Percentiles rank a stretch among this genome's conserved stretches.
Conservation (phyloP, 2,113 vertebrate genomes). For the Prunella himalayana region DNA sequence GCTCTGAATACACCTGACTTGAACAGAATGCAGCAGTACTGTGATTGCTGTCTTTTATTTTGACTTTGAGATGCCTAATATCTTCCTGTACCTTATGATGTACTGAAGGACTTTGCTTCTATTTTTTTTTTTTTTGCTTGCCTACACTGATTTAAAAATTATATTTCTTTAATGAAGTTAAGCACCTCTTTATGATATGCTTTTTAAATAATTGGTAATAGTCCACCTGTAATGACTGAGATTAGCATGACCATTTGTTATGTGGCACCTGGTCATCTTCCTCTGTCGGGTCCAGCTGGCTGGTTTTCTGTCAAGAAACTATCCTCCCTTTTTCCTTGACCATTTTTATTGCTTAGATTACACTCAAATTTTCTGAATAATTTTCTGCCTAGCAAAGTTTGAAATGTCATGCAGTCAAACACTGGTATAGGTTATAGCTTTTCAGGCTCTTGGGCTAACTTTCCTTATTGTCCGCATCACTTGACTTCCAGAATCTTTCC, state of each 20-base stretch:
- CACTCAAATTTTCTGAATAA: not conserved
- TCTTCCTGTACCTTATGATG: not conserved
- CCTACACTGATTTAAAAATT: not conserved
- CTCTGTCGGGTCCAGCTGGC: not conserved
- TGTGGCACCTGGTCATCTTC: not conserved
- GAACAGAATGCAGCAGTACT: not conserved
- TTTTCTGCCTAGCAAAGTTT: not conserved
- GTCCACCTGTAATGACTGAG: not conserved
- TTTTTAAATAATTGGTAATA: not conserved
- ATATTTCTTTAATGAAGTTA: not conserved
- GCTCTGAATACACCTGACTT: not conserved
- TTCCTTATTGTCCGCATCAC: not conserved
- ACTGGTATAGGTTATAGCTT: not conserved
- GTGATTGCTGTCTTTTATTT: not conserved
- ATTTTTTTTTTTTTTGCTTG: not conserved
- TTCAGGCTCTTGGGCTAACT: not conserved
- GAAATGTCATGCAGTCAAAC: not conserved
- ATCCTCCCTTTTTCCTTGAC: not conserved
- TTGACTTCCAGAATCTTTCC: not conserved
- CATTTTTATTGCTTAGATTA: not conserved
- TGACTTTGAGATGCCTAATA: not conserved
- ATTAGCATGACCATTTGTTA: not conserved
- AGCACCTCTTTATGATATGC: not conserved
- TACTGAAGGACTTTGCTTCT: not conserved
- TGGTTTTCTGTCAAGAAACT: not conserved